These are phyloP conservation scores for Ophion costatus DNA, from an alignment of 2,888 invertebrate species.

Conservation along the genomic window DNA sequence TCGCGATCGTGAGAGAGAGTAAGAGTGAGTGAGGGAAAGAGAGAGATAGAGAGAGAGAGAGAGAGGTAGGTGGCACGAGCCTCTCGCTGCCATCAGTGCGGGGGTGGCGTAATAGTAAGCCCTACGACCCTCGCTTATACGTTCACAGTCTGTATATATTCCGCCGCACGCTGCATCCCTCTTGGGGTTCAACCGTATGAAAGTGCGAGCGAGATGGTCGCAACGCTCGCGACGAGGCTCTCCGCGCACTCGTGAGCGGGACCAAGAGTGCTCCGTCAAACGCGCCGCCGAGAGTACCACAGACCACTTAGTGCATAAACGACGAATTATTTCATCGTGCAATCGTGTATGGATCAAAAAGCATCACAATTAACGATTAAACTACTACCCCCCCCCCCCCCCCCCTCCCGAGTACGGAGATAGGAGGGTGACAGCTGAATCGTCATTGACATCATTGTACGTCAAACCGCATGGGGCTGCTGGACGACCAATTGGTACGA, in stretches of 20 bases:
- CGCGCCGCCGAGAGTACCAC: conserved; percentile 81
- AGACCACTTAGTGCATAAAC: conserved; percentile 83
- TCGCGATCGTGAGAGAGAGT: conserved; percentile 62
- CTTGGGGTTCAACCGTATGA: conserved; percentile 14
- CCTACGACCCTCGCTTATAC: conserved; percentile 50
- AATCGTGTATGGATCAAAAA: conserved; percentile 82
- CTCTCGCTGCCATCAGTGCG: conserved; percentile 65
- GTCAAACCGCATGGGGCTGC: background rate
- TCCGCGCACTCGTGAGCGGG: conserved; percentile 70
- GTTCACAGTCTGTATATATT: conserved; percentile 30
- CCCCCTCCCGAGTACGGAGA: conserved; percentile 21
- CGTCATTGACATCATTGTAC: conserved; percentile 54
- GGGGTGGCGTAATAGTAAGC: conserved; percentile 47
- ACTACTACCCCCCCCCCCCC: conserved; percentile 72
- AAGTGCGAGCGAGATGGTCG: conserved; percentile 55
- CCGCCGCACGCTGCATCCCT: conserved; percentile 54
- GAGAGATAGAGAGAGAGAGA: conserved; percentile 53
- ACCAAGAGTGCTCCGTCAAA: conserved; percentile 80
- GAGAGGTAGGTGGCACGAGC: conserved; percentile 71
- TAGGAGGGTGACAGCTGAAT: conserved; percentile 56
- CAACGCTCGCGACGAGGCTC: conserved; percentile 47
- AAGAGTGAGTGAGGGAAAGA: conserved; percentile 20
- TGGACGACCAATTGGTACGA: background rate
- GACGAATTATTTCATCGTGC: conserved; percentile 82
- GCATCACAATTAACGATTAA: conserved; percentile 82